phyloP scores from a whole-genome alignment of 2,888 invertebrate species.

The Venustoraphidia nigricollis region DNA sequence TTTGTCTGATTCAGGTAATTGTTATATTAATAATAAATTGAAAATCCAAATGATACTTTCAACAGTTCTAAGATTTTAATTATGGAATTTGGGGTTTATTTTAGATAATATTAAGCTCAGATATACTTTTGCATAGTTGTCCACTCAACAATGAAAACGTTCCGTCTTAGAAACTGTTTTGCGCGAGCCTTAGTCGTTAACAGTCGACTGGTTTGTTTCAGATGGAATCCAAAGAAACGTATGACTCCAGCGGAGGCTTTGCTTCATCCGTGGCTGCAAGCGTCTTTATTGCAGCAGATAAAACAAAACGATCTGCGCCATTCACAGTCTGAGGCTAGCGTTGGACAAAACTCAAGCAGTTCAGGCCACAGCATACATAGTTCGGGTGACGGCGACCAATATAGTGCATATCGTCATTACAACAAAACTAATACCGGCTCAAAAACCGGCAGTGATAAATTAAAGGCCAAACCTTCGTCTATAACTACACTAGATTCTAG shows the following conservation, averaged over 20 bases:
- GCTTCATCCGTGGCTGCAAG: conserved; percentile 72
- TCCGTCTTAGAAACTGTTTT: neutral
- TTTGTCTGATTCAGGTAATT: too few relatives aligned
- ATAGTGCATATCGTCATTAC: conserved; percentile 15
- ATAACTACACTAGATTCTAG: conserved; percentile 18
- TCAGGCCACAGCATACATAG: conserved; percentile 9
- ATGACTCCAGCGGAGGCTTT: conserved; percentile 86
- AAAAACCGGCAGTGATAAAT: conserved; percentile 21
- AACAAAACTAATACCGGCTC: conserved; percentile 20
- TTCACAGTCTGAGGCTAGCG: conserved; percentile 34
- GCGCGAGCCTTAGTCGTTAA: neutral
- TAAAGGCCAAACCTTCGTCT: conserved; percentile 23
- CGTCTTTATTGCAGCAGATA: conserved; percentile 27
- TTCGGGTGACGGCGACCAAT: conserved; percentile 8
- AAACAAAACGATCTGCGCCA: conserved; percentile 25
- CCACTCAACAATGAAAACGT: too few relatives aligned
- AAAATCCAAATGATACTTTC: too few relatives aligned
- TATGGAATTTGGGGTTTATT: too few relatives aligned
- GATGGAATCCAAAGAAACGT: conserved; percentile 85
- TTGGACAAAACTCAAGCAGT: conserved; percentile 18
- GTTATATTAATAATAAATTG: too few relatives aligned
- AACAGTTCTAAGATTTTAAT: too few relatives aligned
- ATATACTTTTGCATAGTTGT: too few relatives aligned
- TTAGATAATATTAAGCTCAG: too few relatives aligned
- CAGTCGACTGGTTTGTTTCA: conserved; percentile 23